Evolutionary conservation across 64 coral and sea anemone species (phyloP).

Genomic region (Montipora cactus): DNA sequence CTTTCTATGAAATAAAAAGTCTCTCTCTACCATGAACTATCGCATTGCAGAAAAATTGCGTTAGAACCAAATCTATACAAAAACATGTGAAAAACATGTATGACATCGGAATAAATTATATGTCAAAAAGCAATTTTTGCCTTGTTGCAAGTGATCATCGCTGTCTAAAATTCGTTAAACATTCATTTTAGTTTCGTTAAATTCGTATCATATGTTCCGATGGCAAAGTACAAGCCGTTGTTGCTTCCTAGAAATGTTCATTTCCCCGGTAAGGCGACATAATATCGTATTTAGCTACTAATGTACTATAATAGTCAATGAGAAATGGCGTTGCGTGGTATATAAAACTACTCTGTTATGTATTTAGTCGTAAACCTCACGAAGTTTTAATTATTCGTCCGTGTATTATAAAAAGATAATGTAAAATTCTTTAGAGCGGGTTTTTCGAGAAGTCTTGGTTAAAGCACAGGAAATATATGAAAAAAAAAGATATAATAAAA

Average conservation of each 20-base stretch:
- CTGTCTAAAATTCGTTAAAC: background rate
- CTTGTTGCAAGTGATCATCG: background rate
- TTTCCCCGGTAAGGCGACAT: conserved; percentile 21
- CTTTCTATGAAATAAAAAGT: too few species aligned
- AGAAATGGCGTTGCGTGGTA: background rate
- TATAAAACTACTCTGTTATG: background rate
- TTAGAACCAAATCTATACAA: too few species aligned
- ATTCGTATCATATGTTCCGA: background rate
- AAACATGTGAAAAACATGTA: too few species aligned
- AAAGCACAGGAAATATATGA: background rate
- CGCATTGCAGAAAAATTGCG: too few species aligned
- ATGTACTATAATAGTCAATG: background rate
- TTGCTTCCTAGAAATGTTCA: conserved; percentile 20
- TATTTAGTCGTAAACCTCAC: background rate
- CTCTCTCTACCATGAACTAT: too few species aligned
- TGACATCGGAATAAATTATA: too few species aligned
- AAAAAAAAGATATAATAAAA: background rate
- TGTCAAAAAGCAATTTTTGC: too few species aligned
- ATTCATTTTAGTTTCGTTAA: too few species aligned
- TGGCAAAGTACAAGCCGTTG: background rate
- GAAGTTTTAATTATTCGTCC: too few species aligned
- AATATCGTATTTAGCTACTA: background rate
- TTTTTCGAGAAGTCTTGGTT: background rate
- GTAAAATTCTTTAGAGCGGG: background rate
- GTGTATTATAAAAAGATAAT: background rate